These are phyloP conservation scores for Zaprionus nigranus DNA, from an alignment of 1,140 invertebrate genomes.

Conservation along the genomic window DNA sequence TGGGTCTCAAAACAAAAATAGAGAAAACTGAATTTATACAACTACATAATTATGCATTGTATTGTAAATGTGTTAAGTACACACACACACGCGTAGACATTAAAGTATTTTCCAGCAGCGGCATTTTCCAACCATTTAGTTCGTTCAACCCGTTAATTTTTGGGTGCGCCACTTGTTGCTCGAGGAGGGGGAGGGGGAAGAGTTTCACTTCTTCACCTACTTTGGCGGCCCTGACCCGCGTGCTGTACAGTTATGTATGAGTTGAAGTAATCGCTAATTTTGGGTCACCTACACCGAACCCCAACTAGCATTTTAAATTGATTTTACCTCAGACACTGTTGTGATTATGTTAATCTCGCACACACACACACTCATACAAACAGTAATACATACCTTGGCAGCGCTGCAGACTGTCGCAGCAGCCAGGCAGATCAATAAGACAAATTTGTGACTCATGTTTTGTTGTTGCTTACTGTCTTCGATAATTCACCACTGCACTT, in stretches of 20 bases:
- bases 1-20: conserved; percentile 61
- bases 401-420: conserved; percentile 60
- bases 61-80: neutral
- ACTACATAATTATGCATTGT: conserved; percentile 36
- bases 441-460: conserved; percentile 77
- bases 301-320: conserved; percentile 25
- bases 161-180: conserved; percentile 70
- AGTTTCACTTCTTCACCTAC: conserved; percentile 16
- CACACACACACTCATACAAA: neutral
- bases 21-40: conserved; percentile 45
- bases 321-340: conserved; percentile 17
- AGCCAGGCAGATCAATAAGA: conserved; percentile 67
- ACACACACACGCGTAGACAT: conserved; percentile 6
- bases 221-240: conserved; percentile 23
- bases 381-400: conserved; percentile 68
- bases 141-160: conserved; percentile 63
- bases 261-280: conserved; percentile 11
- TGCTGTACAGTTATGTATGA: conserved; percentile 6
- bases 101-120: conserved; percentile 55
- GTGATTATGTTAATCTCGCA: conserved; percentile 35
- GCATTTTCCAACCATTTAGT: conserved; percentile 64
- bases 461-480: conserved; percentile 37
- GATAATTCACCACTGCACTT: conserved; percentile 6
- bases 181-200: neutral
- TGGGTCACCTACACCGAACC: neutral